Percentiles rank a stretch among this genome's conserved stretches.
phyloP scores from a whole-genome alignment of 2,113 vertebrate species.

The Bagarius yarrelli region DNA sequence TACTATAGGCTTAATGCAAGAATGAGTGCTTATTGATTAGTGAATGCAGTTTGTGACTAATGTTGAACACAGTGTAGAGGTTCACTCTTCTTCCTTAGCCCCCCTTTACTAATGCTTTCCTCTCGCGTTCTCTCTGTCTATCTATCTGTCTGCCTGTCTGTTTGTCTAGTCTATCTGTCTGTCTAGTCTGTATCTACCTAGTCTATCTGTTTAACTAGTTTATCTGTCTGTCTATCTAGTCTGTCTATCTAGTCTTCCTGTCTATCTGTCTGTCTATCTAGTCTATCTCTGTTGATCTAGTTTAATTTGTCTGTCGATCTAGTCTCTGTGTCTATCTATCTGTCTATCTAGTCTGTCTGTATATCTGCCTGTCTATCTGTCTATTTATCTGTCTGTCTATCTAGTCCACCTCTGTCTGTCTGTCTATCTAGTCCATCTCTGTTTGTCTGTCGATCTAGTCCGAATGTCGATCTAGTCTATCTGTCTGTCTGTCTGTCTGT shows the following conservation, averaged over 20 bases:
- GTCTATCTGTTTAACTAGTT: neutral
- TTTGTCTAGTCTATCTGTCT: neutral
- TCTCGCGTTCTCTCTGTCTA: neutral
- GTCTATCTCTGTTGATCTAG: too few species aligned
- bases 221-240: neutral
- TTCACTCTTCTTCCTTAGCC: neutral
- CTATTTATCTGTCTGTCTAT: too few species aligned
- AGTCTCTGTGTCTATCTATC: too few species aligned
- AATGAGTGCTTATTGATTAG: constrained; percentile 44
- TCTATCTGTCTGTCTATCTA: too few species aligned
- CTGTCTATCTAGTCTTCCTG: neutral
- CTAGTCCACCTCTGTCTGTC: too few species aligned
- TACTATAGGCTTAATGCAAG: constrained; percentile 15
- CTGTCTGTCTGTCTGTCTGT: neutral
- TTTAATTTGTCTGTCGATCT: too few species aligned
- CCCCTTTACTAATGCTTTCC: neutral
- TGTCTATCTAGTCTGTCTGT: neutral
- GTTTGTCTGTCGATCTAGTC: too few species aligned
- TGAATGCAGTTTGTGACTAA: constrained; percentile 35
- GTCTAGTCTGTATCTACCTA: neutral
- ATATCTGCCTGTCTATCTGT: too few species aligned
- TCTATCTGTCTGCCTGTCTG: neutral
- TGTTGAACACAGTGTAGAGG: constrained; percentile 28
- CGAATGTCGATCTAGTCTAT: too few species aligned
- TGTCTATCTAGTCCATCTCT: too few species aligned